These are phyloP conservation scores for Trinorchestia longiramus DNA, from an alignment of 1,140 invertebrate species.

Conservation along the genomic window DNA sequence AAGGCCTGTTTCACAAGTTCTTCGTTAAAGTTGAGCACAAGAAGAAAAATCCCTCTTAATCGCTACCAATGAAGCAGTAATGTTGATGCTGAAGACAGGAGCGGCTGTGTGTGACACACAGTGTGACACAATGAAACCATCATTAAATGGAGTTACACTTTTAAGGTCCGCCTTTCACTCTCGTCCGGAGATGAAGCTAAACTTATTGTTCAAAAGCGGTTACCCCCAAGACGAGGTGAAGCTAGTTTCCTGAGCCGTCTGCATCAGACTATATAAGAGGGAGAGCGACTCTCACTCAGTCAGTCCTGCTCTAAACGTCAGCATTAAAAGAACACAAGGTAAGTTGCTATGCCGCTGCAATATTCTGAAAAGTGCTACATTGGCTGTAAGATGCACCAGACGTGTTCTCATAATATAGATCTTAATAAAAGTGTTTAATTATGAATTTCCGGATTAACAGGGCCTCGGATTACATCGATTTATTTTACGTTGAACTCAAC, in stretches of 20 bases:
- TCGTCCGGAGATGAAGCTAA: conserved; percentile 21
- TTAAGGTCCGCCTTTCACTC: conserved; percentile 45
- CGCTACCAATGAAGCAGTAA: not conserved
- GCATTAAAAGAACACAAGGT: not conserved
- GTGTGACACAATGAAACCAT: conserved; percentile 1
- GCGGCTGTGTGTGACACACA: not conserved
- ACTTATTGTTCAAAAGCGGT: conserved; percentile 25
- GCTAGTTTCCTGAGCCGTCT: not conserved
- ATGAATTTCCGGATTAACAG: no score
- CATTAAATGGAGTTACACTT: conserved; percentile 2
- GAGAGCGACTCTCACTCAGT: not conserved
- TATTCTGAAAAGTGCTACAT: not conserved
- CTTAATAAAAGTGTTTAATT: no score
- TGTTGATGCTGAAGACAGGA: conserved; percentile 19
- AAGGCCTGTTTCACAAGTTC: not conserved
- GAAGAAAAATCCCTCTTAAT: not conserved
- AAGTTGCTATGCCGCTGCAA: not conserved
- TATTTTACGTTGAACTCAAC: no score
- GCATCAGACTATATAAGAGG: conserved; percentile 28
- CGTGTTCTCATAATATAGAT: no score
- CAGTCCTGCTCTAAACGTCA: not conserved
- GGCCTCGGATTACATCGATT: no score
- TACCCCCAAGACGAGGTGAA: not conserved
- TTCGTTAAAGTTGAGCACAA: not conserved
- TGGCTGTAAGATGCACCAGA: no score